phyloP scores from a whole-genome alignment of 2,113 vertebrate species.

The Python bivittatus region DNA sequence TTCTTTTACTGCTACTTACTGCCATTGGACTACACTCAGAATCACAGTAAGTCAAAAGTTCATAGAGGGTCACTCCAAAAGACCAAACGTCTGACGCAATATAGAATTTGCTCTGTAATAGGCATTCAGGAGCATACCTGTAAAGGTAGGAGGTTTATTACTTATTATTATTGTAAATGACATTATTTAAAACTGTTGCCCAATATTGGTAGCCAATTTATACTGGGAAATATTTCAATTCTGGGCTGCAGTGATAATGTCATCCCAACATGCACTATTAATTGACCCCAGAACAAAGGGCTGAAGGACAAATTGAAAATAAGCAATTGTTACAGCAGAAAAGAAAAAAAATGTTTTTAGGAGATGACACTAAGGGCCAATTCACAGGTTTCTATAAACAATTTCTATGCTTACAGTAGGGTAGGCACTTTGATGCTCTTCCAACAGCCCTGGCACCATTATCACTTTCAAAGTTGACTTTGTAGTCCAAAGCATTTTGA shows the following conservation, averaged over 20 bases:
- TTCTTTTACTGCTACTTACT: slow-evolving; percentile 67
- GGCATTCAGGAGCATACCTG: slow-evolving; percentile 96
- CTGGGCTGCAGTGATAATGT: not conserved
- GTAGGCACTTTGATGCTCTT: too few relatives aligned
- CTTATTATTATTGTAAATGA: not conserved
- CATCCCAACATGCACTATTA: not conserved
- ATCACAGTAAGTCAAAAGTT: slow-evolving; percentile 93
- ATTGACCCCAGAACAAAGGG: not conserved
- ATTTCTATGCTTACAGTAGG: not conserved
- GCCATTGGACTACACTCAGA: slow-evolving; percentile 85
- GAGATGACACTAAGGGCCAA: not conserved
- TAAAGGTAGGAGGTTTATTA: accelerated
- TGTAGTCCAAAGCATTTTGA: not conserved
- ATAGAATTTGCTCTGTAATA: slow-evolving; percentile 93
- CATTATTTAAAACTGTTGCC: not conserved
- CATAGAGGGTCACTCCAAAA: slow-evolving; percentile 93
- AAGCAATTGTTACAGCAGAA: not conserved
- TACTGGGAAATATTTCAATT: not conserved
- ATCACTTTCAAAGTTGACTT: not conserved
- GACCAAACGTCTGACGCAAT: slow-evolving; percentile 96
- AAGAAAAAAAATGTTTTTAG: not conserved
- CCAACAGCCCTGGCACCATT: not conserved
- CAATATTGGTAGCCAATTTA: too few relatives aligned
- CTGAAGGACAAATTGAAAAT: not conserved
- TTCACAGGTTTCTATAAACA: not conserved